phyloP scores from a whole-genome alignment of 2,113 vertebrate genomes.

The Murina feae region DNA sequence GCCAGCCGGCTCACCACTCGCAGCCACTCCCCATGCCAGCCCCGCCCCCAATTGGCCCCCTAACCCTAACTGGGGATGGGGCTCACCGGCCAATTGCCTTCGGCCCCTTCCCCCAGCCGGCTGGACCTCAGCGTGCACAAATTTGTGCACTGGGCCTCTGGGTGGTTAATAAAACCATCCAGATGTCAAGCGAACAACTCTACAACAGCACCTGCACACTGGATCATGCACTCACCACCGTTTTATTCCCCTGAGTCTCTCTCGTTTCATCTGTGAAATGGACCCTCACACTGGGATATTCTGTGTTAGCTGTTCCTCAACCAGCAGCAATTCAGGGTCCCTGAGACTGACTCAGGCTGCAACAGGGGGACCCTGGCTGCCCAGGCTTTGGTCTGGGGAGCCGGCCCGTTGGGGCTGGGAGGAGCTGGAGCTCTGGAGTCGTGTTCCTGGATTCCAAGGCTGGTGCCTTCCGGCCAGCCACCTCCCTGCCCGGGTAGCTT shows the following conservation, averaged over 20 bases:
- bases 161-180: neutral
- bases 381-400: conserved; percentile 77
- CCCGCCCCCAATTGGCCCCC: too few relatives aligned
- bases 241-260: neutral
- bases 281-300: neutral
- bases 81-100: too few relatives aligned
- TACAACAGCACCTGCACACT: neutral
- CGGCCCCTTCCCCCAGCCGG: too few relatives aligned
- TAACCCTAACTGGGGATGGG: too few relatives aligned
- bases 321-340: neutral
- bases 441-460: conserved; percentile 57
- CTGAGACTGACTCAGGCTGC: neutral
- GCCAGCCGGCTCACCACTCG: too few relatives aligned
- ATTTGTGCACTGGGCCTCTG: too few relatives aligned
- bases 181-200: neutral
- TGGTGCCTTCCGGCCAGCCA: conserved; percentile 68
- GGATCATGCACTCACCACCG: neutral
- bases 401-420: conserved; percentile 73
- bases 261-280: neutral
- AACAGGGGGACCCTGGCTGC: neutral
- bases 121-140: too few relatives aligned
- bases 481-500: neutral
- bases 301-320: neutral
- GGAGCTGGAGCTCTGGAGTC: conserved; percentile 63
- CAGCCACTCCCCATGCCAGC: too few relatives aligned